Conservation (phyloP, 1,140 invertebrate genomes). For the Amyelois transitella region DNA sequence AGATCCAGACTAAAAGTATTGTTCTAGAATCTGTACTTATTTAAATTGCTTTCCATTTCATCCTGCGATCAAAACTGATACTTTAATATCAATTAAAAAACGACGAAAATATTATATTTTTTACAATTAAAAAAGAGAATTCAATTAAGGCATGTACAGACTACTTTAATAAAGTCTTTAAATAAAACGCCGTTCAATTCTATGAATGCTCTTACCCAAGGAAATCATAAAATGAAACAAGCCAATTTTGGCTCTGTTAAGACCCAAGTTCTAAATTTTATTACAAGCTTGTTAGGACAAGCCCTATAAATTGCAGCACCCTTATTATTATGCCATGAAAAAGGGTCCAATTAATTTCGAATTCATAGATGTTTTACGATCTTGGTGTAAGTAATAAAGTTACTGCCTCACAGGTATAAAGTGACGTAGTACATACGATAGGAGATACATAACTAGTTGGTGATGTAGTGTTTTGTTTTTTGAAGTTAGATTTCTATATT, state of each 20-base stretch:
- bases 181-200: not conserved
- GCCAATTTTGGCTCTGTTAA: not conserved
- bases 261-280: conserved; percentile 1
- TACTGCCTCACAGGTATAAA: not conserved
- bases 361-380: conserved; percentile 6
- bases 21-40: too few species aligned
- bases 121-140: too few species aligned
- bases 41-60: too few species aligned
- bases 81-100: too few species aligned
- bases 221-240: not conserved
- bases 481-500: not conserved
- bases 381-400: not conserved
- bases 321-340: conserved; percentile 6
- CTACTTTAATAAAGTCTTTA: not conserved
- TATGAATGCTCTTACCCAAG: not conserved
- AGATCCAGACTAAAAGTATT: too few species aligned
- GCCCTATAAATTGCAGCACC: conserved; percentile 2
- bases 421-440: not conserved
- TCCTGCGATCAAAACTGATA: too few species aligned
- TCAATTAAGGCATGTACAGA: too few species aligned
- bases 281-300: conserved; percentile 2
- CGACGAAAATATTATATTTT: too few species aligned
- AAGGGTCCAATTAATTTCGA: conserved; percentile 1
- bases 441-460: not conserved
- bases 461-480: not conserved